Evolutionary conservation across 92 coral and sea anemone species (phyloP), one percentile per base, ranked within the genome.

Genomic region (Epizoanthus ramosus): DNA sequence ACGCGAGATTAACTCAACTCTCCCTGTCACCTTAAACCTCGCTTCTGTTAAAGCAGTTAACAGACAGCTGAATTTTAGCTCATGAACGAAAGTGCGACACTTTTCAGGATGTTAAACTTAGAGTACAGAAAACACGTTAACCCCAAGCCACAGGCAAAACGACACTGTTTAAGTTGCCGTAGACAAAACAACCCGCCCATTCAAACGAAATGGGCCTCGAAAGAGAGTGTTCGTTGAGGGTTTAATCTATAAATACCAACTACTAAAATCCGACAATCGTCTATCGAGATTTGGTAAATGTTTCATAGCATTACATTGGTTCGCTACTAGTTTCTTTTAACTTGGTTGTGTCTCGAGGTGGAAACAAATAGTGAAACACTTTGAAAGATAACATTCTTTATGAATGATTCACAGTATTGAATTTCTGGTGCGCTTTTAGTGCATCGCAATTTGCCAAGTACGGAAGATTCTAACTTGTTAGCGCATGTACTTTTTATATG

Each of bases 151-250:
- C 70, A 41, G 82, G 82, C 82, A 23, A 77, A 77, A 63, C 43
- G 39, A 39, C 57, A 35, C 61, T 77, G 82, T 77, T 77, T 77
- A 60, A 37, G 8, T 63, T 61, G 47, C 22, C 17, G 45, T 12
- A 76, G 82, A 77, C 82, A 77, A 77, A 77, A 77, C 82, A 77
- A 47, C 37, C 82, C 82, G 82, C 82, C 82, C 61, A 28, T 77
- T 77, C 41, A 77, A 68, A 60, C 57, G 39, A 52, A n/a, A 77
- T 60, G 71, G 43, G 57, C 21, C 71, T 77, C 70, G 31, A 61
- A 61, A 19, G 19, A 57, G 66, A 77, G 70, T 52, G 35, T 59
- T 58, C 68, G 39, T 47, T 14, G 63, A 59, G 65, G 65, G 19
- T 39, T 39, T 21, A 63, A 37, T 19, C 69, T 61, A 43, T 59